Evolutionary conservation across 2,797 vertebrate genomes (phyloP), one percentile per base, ranked within the genome.

Genomic region (Ambastaia sidthimunki): DNA sequence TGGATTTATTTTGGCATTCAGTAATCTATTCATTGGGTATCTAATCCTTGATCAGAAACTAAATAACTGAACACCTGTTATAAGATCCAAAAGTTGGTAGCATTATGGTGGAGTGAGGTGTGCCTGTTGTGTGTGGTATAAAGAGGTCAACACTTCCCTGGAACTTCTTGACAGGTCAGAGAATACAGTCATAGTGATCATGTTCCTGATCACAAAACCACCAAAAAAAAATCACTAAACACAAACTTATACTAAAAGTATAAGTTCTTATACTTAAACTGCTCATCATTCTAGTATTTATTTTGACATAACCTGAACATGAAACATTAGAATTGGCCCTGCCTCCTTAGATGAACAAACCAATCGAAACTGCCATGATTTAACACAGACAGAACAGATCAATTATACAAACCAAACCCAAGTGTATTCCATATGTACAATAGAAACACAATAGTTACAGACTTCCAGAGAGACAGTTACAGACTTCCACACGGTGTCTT

Each of bases 121-220:
- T 52, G 19, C 31, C 18, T 68, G 34, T 44, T 62, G 41, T 68
- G 63, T 0, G 4, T 47, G 54, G 21, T 23, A 76, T 23, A n/a
- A 50, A 12, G 50, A 18, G 50, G 50, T 16, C 50, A 4, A 52
- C 50, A 52, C 50, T 68, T 57, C 50, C 28, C 52, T 59, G n/a
- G 52, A 77, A 69, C 34, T 47, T 77, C 72, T 44, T 57, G 50
- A 68, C 5, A 68, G 65, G 48, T 15, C 62, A 67, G 63, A 67
- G 9, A 55, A 55, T 52, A 76, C 25, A 66, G 11, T 31, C 7
- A 37, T 28, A 23, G 62, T 31, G 13, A 52, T 41, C 0, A 41
- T n/a, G 2, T 25, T 57, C 75, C 18, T 60, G 16, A 73, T 37
- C n/a, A 65, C 18, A 13, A 52, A 74, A 34, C 23, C 59, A 50